These are phyloP conservation scores for Acleris emargana DNA, from an alignment of 2,888 invertebrate genomes.

Conservation along the genomic window DNA sequence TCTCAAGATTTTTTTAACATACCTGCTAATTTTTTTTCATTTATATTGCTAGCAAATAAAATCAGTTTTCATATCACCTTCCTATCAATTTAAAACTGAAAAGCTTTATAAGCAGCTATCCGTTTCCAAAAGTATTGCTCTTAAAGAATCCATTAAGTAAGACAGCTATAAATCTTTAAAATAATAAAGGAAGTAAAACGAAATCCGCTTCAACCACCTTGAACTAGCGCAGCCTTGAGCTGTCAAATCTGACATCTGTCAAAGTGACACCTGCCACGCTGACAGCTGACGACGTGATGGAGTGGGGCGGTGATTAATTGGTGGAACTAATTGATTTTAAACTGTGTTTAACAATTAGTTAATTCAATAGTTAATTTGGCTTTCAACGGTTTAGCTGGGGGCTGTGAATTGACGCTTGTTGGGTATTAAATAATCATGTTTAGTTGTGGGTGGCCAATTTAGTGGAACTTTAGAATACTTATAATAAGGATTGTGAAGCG, in stretches of 20 bases:
- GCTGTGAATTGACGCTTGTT: constrained; percentile 10
- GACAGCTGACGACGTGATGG: constrained; percentile 66
- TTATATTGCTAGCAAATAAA: too few species aligned
- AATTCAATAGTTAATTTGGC: constrained; percentile 19
- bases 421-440: constrained; percentile 21
- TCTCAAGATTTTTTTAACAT: too few species aligned
- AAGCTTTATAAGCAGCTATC: too few species aligned
- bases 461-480: neutral
- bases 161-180: neutral
- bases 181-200: constrained; percentile 23
- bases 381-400: constrained; percentile 22
- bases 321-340: constrained; percentile 62
- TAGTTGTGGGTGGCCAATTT: constrained; percentile 2
- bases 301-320: constrained; percentile 54
- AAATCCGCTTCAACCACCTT: constrained; percentile 45
- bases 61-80: too few species aligned
- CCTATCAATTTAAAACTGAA: too few species aligned
- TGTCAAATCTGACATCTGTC: constrained; percentile 66
- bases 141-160: too few species aligned
- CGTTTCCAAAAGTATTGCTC: too few species aligned
- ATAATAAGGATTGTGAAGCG: too few species aligned
- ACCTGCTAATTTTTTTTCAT: too few species aligned
- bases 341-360: constrained; percentile 40
- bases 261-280: constrained; percentile 61
- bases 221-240: constrained; percentile 57